These are phyloP conservation scores for Nothobranchius kuhntae DNA, from an alignment of 2,113 vertebrate genomes.

Conservation along the genomic window DNA sequence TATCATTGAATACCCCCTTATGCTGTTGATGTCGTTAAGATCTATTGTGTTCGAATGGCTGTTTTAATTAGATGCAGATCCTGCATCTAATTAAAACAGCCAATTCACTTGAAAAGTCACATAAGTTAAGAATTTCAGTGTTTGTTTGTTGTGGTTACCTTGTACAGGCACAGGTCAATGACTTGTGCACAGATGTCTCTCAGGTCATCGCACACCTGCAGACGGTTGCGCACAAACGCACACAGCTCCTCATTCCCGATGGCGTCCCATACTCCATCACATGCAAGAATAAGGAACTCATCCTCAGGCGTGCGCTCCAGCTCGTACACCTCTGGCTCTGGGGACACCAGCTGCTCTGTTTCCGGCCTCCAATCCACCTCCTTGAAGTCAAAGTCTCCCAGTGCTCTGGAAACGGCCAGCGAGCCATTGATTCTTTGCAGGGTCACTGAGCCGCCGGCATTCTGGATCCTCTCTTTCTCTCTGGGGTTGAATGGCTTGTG, in stretches of 20 bases:
- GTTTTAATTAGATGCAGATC: no score
- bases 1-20: no score
- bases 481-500: slow-evolving; percentile 82
- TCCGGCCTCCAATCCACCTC: slow-evolving; percentile 77
- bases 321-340: slow-evolving; percentile 83
- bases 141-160: slow-evolving; percentile 62
- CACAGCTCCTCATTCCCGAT: slow-evolving; percentile 80
- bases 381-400: slow-evolving; percentile 87
- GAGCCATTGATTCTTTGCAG: slow-evolving; percentile 83
- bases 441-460: slow-evolving; percentile 81
- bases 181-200: slow-evolving; percentile 82
- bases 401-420: slow-evolving; percentile 81
- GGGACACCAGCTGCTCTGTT: slow-evolving; percentile 84
- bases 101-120: no score
- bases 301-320: slow-evolving; percentile 74
- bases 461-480: slow-evolving; percentile 84
- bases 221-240: slow-evolving; percentile 78
- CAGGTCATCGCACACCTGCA: slow-evolving; percentile 79
- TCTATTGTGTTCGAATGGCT: no score
- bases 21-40: no score
- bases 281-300: slow-evolving; percentile 84
- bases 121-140: not conserved
- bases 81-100: no score
- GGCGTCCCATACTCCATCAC: slow-evolving; percentile 85
- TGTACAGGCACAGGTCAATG: slow-evolving; percentile 84